Percentiles rank a stretch among this genome's conserved stretches.
phyloP scores from a whole-genome alignment of 2,888 invertebrate species.

The Conistra vaccinii region DNA sequence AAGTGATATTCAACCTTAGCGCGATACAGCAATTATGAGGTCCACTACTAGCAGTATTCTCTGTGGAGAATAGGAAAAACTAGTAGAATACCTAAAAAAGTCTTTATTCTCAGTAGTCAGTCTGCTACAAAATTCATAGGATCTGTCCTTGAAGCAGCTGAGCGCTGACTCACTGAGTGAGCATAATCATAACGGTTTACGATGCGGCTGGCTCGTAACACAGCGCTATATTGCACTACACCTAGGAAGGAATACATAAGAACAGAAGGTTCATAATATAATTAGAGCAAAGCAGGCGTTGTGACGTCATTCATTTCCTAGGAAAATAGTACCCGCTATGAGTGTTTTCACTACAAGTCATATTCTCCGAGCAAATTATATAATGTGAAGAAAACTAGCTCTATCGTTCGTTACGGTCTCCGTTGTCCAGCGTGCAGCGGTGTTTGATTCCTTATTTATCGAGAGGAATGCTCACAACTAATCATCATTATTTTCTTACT shows the following conservation, averaged over 20 bases:
- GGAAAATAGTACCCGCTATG: neutral
- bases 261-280: slow-evolving; percentile 19
- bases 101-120: neutral
- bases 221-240: slow-evolving; percentile 3
- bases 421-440: no score
- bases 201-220: slow-evolving; percentile 32
- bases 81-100: neutral
- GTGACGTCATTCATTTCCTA: neutral
- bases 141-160: slow-evolving; percentile 15
- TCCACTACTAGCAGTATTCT: neutral
- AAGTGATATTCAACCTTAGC: neutral
- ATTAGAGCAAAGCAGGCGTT: neutral
- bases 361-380: neutral
- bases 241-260: neutral
- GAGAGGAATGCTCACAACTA: neutral
- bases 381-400: neutral
- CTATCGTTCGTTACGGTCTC: neutral
- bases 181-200: slow-evolving; percentile 43
- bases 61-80: slow-evolving; percentile 11
- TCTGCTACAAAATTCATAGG: slow-evolving; percentile 28
- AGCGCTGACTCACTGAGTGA: slow-evolving; percentile 14
- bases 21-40: neutral
- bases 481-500: neutral
- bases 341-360: neutral
- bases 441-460: neutral